Evolutionary conservation across 1,140 invertebrate species (phyloP), one percentile per base, ranked within the genome.

Genomic region (Drosophila truncata): DNA sequence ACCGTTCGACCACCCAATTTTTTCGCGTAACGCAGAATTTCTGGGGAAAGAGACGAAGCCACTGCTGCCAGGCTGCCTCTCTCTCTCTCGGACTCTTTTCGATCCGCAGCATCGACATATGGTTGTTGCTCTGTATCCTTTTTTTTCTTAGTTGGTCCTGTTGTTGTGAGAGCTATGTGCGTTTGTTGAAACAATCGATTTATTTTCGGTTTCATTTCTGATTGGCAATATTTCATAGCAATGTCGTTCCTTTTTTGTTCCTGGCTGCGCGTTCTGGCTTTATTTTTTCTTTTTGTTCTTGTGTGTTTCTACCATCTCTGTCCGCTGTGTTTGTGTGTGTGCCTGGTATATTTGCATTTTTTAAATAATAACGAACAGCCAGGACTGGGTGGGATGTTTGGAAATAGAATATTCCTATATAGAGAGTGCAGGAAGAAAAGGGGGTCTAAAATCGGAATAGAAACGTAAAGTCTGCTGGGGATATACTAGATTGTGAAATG

Each of bases 121-220:
- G 44, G 69, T 72, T 72, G 66, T 72, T 72, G 46, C 55, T 69
- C 80, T 63, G 46, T 58, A 20, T 59, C 64, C 74, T 55, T 29
- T 63, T 69, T 44, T 73, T 65, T 80, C 14, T 9, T 52, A 37
- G 16, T 9, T 3, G 11, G 47, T 44, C 75, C 44, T 78, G 80
- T 72, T 63, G 76, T 50, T 65, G 66, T 64, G 65, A 14, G 65
- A 4, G 23, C 35, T 75, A 58, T 63, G 41, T 78, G 63, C 78
- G 57, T 76, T 74, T 91, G 87, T 91, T 83, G 87, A 74, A 87
- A 83, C 87, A 91, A 91, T 91, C 86, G 87, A 91, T 91, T 91
- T 91, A 91, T 91, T 91, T 91, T 91, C 87, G 88, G 87, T 91
- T 91, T 91, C 88, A 91, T 91, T 91, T 91, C 83, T 91, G 87